A percentile compares a stretch with the other conserved stretches of the same genome.
Evolutionary conservation across 2,797 vertebrate genomes (phyloP).

Genomic region (Pogoniulus pusillus): DNA sequence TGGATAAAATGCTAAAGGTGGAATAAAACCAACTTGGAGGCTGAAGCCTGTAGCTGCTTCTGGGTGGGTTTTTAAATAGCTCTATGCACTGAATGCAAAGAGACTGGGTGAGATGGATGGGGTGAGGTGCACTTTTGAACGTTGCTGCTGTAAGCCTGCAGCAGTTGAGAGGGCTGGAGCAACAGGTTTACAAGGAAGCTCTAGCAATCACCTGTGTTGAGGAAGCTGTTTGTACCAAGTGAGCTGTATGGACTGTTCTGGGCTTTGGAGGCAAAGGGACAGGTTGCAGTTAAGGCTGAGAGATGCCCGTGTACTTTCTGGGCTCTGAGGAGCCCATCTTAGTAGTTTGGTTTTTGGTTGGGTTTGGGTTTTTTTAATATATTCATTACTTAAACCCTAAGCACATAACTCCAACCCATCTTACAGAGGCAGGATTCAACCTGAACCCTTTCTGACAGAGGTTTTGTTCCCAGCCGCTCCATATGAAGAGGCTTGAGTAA

Average conservation of each 20-base stretch:
- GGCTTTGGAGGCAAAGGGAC: neutral
- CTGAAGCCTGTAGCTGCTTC: neutral
- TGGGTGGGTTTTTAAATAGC: slow-evolving; percentile 40
- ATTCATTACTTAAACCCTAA: neutral
- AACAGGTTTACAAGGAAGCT: neutral
- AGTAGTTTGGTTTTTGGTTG: too few species aligned
- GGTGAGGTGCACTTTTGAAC: neutral
- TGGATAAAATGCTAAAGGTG: slow-evolving; percentile 19
- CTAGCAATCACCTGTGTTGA: neutral
- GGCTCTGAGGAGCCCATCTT: neutral
- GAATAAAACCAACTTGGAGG: slow-evolving; percentile 13
- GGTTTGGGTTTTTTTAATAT: too few species aligned
- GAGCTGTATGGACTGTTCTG: neutral
- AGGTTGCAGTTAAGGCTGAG: neutral
- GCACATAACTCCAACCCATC: neutral
- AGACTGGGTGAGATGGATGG: neutral
- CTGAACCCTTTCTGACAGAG: neutral
- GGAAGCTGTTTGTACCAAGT: neutral
- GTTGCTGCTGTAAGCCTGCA: neutral
- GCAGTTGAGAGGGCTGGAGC: neutral
- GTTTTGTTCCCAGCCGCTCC: neutral
- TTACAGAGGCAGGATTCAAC: neutral
- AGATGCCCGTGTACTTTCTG: neutral
- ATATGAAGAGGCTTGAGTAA: neutral
- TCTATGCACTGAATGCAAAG: neutral